Base-by-base conservation (phyloP, 2,888 invertebrate genomes). In the Rhyacophila evoluta region DNA sequence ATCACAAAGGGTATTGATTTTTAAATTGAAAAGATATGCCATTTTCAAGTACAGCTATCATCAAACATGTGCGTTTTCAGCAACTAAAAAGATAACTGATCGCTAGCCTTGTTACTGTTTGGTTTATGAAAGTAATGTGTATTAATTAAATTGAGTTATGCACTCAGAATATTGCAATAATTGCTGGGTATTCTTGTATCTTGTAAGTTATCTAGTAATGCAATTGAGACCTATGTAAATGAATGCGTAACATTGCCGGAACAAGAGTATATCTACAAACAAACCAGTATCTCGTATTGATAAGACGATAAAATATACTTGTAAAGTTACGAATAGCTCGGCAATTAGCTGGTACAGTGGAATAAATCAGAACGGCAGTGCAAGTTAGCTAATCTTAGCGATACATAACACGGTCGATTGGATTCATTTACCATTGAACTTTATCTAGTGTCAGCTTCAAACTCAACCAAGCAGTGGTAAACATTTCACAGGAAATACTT, bases 361-460 rank as follows among this genome's bases (percentile, higher is more conserved):
- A 55, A 55, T 55, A 55, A 55, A 55, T 55, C 55, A 55, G 55
- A 19, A 55, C 15, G 55, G 25, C 19, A 55, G 55, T 6, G 55
- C 55, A 10, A 55, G 15, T 55, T 55, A 55, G 8, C 55, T 55
- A 55, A 55, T 55, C n/a, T 12, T 19, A 55, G 8, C 19, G 19
- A 12, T 55, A 55, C 55, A 55, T 25, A 55, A 2, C 15, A 19
- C 25, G 25, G 19, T 19, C 15, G 25, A 19, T 55, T 55, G 55
- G 55, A 10, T 55, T 55, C 55, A 55, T 12, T 55, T 55, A 55
- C 55, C 55, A 55, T 55, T 55, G 55, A 55, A 55, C 55, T 55
- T 55, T 25, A 55, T 25, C 55, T 55, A 10, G 55, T 55, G 55
- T 55, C 55, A 55, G 25, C 15, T 55, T 55, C 6, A 55, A 10